phyloP scores from a whole-genome alignment of 2,113 vertebrate species.

The Scomber japonicus region DNA sequence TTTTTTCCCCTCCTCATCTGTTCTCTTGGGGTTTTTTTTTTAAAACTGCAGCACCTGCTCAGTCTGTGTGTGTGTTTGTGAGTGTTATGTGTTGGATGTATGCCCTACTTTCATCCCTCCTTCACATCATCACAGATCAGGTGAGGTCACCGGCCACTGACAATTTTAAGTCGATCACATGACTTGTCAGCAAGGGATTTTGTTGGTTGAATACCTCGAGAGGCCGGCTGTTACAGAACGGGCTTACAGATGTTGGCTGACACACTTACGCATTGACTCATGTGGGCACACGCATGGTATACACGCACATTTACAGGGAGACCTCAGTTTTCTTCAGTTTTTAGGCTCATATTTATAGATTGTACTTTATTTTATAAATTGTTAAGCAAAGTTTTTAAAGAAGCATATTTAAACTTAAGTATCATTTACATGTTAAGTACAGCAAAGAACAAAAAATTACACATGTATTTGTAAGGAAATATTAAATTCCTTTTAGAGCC shows the following conservation, averaged over 20 bases:
- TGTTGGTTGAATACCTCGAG: slow-evolving; percentile 55
- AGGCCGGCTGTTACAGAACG: slow-evolving; percentile 51
- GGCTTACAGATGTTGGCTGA: slow-evolving; percentile 73
- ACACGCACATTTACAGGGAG: slow-evolving; percentile 11
- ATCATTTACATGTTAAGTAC: neutral
- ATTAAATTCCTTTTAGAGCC: neutral
- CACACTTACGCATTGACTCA: slow-evolving; percentile 35
- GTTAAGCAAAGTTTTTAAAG: no score
- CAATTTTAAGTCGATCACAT: slow-evolving; percentile 68
- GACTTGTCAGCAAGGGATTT: slow-evolving; percentile 44
- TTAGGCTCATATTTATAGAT: neutral
- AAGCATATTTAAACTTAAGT: no score
- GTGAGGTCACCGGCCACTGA: slow-evolving; percentile 66
- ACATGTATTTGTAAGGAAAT: slow-evolving; percentile 3
- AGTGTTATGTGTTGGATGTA: slow-evolving; percentile 50
- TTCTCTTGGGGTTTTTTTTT: slow-evolving; percentile 7
- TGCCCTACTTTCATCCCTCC: slow-evolving; percentile 74
- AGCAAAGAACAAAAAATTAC: neutral
- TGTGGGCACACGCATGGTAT: neutral
- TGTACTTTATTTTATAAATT: no score
- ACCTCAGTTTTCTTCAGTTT: neutral
- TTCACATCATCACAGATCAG: slow-evolving; percentile 67
- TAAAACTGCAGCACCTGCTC: slow-evolving; percentile 43
- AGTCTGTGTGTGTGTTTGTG: slow-evolving; percentile 4
- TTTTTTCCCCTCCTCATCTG: slow-evolving; percentile 19